Base-by-base conservation (phyloP, 2,113 vertebrate genomes). In the Butastur rufipennis region DNA sequence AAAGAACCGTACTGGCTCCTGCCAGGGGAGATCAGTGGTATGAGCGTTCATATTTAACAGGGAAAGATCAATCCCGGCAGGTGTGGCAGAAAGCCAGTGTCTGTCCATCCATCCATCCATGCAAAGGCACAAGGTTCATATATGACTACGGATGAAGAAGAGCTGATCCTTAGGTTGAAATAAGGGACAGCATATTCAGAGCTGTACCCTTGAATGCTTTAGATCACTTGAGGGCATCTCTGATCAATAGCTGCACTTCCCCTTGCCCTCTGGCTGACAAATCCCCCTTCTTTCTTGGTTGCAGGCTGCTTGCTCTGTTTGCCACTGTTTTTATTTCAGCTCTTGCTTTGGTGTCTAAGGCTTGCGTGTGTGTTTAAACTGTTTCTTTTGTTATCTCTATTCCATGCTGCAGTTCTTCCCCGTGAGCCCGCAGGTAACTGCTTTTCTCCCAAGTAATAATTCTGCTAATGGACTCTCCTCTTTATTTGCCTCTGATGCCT, bases 361-460 rank as follows among this genome's bases (percentile, higher is more conserved):
- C 94, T 88, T 95, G 68, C 13, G 7, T 58, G 52, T 67, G 31
- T 94, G 23, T 96, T 70, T 97, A 84, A 95, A 95, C 62, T 58
- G 56, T 93, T 94, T 94, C 82, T 94, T 88, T 53, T 90, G 84
- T 96, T 97, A n/a, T 82, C 90, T 95, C 94, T 97, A 42, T 97
- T 97, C 97, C 97, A 98, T 91, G 96, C 98, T 98, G 97, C 98
- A 99, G 99, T 99, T 98, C 98, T 98, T 98, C 96, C 98, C 98
- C 91, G 72, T 98, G 98, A 99, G 98, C 98, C 92, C 43, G 36
- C 98, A 99, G 99, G 99, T 99, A 99, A 99, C 97, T 85, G 82
- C 92, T 96, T 96, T 97, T 95, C 75, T 87, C 90, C 90, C 65
- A 86, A 82, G 47, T 78, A 85, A 68, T 91, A 87, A 61, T 92